Percentiles rank a stretch among this genome's conserved stretches.
Evolutionary conservation across 2,113 vertebrate genomes (phyloP).

Genomic region (zebrafish (Danio rerio)): GRCz12tu NC_133180.1:60240001-60240500

Average conservation of each 20-base stretch:
- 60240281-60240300: constrained; percentile 32
- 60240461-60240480: constrained; percentile 73
- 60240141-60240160: not conserved
- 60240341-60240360: constrained; percentile 31
- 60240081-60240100: not conserved
- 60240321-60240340: not conserved
- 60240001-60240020: not conserved
- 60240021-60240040: not conserved
- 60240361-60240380: constrained; percentile 25
- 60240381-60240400: not conserved
- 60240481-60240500: constrained; percentile 68
- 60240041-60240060: not conserved
- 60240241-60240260: constrained; percentile 54
- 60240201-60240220: not conserved
- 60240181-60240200: not conserved
- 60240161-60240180: not conserved
- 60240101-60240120: not conserved
- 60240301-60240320: not conserved
- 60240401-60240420: constrained; percentile 22
- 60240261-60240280: too few relatives aligned
- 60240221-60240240: not conserved
- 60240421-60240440: constrained; percentile 48
- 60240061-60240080: not conserved
- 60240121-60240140: not conserved
- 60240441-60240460: constrained; percentile 55